Conservation (phyloP, 2,113 vertebrate species). For the Cebidichthys violaceus region DNA sequence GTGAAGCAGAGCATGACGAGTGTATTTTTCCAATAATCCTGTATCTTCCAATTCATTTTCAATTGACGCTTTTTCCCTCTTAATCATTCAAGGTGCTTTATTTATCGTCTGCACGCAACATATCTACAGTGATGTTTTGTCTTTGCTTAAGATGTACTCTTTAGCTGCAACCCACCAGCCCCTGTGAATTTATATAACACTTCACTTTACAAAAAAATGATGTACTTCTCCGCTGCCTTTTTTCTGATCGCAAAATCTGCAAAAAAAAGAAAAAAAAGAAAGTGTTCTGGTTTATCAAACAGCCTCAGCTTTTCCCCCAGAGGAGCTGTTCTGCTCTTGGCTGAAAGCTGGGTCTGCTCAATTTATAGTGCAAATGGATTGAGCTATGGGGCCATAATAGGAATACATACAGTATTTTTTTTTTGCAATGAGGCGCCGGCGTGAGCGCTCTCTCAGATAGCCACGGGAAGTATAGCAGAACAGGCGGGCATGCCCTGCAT, state of each 20-base stretch:
- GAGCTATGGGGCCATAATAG: conserved; percentile 20
- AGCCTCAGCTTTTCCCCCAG: conserved; percentile 25
- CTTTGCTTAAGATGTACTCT: background rate
- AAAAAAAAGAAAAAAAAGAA: background rate
- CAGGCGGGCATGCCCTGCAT: conserved; percentile 55
- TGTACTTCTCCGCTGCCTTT: background rate
- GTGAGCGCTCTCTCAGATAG: conserved; percentile 36
- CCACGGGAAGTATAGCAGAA: conserved; percentile 31
- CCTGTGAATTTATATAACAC: conserved; percentile 5
- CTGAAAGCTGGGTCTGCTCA: conserved; percentile 38
- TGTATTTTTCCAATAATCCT: background rate
- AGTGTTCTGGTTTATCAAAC: conserved; percentile 41
- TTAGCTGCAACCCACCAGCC: background rate
- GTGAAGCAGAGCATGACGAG: background rate
- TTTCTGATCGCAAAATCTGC: conserved; percentile 20
- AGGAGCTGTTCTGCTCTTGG: conserved; percentile 45
- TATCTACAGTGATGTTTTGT: background rate
- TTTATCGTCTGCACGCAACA: background rate
- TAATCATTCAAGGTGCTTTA: background rate
- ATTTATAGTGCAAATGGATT: conserved; percentile 48
- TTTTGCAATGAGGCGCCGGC: conserved; percentile 29
- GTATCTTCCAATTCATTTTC: background rate
- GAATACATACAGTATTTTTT: conserved; percentile 33
- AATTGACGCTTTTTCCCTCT: background rate
- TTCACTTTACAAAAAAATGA: background rate